phyloP scores from a whole-genome alignment of 2,888 invertebrate genomes.

The Stegana nigrithorax region DNA sequence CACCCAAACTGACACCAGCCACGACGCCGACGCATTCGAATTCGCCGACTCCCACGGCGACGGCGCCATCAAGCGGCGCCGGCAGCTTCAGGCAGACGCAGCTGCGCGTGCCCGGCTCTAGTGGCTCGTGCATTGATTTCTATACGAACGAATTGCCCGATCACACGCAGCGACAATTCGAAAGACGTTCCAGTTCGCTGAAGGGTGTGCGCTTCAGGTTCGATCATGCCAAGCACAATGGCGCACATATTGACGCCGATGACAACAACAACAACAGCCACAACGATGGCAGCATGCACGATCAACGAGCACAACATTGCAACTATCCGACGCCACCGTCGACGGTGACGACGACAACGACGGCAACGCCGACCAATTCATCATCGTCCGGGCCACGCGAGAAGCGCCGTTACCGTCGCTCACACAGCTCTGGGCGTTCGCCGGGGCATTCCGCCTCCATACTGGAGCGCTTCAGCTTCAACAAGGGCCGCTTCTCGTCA shows the following conservation, averaged over 20 bases:
- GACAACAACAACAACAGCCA: no score
- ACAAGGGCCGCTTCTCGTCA: conserved; percentile 63
- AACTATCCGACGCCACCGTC: conserved; percentile 48
- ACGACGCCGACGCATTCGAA: conserved; percentile 18
- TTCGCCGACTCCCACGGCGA: conserved; percentile 5
- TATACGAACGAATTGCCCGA: conserved; percentile 48
- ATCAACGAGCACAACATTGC: no score
- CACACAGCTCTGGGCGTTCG: conserved; percentile 51
- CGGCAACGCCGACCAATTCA: conserved; percentile 43
- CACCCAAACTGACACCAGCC: conserved; percentile 25
- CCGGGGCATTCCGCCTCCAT: conserved; percentile 58
- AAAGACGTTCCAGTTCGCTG: conserved; percentile 56
- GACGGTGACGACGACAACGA: conserved; percentile 50
- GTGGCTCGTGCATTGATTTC: conserved; percentile 43
- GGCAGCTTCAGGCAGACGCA: conserved; percentile 31
- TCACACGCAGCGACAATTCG: conserved; percentile 33
- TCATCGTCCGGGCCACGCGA: conserved; percentile 58
- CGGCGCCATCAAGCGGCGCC: conserved; percentile 4
- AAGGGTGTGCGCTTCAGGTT: conserved; percentile 60
- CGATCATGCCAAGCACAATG: conserved; percentile 19
- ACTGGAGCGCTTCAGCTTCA: conserved; percentile 64
- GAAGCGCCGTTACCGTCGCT: conserved; percentile 63
- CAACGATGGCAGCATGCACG: no score
- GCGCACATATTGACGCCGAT: background rate
- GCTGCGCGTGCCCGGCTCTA: background rate